phyloP scores from a whole-genome alignment of 1,140 invertebrate species.

The Pachypsylla venusta region DNA sequence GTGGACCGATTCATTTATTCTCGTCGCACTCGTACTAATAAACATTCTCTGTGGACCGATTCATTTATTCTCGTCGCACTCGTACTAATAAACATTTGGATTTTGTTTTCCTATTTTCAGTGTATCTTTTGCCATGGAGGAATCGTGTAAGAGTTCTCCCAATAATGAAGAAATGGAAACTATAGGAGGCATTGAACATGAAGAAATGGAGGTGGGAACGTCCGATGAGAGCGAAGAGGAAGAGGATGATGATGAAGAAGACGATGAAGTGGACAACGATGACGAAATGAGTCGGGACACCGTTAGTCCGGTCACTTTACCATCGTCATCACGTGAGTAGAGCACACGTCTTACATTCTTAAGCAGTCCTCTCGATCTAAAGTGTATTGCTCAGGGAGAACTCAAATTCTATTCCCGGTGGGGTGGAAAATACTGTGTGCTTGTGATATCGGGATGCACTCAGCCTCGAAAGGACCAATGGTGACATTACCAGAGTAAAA shows the following conservation, averaged over 20 bases:
- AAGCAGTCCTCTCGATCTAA: neutral
- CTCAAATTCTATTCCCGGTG: neutral
- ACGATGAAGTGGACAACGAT: constrained; percentile 11
- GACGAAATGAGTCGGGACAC: constrained; percentile 11
- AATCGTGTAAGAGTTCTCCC: too few relatives aligned
- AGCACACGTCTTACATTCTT: neutral
- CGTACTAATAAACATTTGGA: too few relatives aligned
- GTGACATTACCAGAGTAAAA: too few relatives aligned
- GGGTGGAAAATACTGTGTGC: neutral
- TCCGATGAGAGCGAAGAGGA: constrained; percentile 29
- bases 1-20: too few relatives aligned
- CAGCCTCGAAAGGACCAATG: too few relatives aligned
- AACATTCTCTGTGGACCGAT: too few relatives aligned
- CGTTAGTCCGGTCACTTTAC: constrained; percentile 16
- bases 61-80: too few relatives aligned
- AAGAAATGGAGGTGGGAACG: constrained; percentile 32
- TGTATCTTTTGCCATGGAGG: too few relatives aligned
- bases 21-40: too few relatives aligned
- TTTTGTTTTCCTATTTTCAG: too few relatives aligned
- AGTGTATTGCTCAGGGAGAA: neutral
- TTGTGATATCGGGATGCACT: too few relatives aligned
- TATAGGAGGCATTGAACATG: constrained; percentile 26
- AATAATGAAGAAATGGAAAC: too few relatives aligned
- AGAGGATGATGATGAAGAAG: constrained; percentile 25
- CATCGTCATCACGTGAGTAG: constrained; percentile 16